These are phyloP conservation scores for Subanguina moxae DNA, from an alignment of 1,140 invertebrate species.

Conservation along the genomic window DNA sequence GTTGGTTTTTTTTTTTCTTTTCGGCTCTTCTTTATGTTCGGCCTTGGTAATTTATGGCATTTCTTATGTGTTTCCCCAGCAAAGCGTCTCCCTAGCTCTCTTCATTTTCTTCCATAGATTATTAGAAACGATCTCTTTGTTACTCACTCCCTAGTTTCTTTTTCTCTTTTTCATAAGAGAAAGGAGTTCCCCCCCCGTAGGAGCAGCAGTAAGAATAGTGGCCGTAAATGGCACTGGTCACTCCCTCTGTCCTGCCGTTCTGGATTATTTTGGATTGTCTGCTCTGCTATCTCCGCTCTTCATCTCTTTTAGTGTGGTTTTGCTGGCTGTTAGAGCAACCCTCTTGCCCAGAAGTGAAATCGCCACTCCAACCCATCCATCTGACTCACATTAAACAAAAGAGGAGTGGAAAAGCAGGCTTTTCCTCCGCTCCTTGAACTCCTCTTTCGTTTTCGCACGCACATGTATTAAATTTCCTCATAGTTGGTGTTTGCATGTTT, in stretches of 20 bases:
- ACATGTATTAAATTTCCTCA: not conserved
- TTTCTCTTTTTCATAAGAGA: too few relatives aligned
- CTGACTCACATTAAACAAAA: slow-evolving; percentile 5
- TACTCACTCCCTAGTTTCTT: too few relatives aligned
- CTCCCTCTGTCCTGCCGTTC: not conserved
- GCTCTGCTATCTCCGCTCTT: not conserved
- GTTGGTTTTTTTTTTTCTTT: too few relatives aligned
- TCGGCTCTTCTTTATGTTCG: too few relatives aligned
- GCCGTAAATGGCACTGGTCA: slow-evolving; percentile 8
- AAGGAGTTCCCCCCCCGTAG: too few relatives aligned
- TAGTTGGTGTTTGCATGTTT: not conserved
- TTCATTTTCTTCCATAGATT: too few relatives aligned
- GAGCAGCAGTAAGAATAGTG: too few relatives aligned
- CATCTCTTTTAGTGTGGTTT: not conserved
- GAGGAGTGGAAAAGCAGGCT: not conserved
- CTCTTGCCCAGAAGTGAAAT: not conserved
- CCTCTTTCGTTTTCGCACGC: not conserved
- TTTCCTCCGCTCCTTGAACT: slow-evolving; percentile 2
- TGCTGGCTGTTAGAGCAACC: not conserved
- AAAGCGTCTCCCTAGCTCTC: too few relatives aligned
- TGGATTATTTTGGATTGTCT: not conserved
- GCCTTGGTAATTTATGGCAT: too few relatives aligned
- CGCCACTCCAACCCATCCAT: not conserved
- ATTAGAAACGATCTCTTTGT: too few relatives aligned
- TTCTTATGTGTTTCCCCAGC: too few relatives aligned